These are phyloP conservation scores for Platerodrilus igneus DNA, from an alignment of 2,888 invertebrate species.

Conservation along the genomic window DNA sequence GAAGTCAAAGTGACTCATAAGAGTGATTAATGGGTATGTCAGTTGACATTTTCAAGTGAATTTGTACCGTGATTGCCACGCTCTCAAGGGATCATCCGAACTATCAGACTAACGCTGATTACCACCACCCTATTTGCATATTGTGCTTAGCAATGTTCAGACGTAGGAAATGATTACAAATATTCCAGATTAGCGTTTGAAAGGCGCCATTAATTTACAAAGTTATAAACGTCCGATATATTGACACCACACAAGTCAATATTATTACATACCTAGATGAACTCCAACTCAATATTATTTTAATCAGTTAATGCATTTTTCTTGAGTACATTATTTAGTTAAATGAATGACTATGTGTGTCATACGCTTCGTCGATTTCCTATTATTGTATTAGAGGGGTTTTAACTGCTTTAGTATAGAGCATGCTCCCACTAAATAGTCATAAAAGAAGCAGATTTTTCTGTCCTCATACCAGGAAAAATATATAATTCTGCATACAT, in stretches of 20 bases:
- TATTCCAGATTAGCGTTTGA: too few species aligned
- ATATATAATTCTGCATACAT: neutral
- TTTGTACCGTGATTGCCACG: constrained; percentile 39
- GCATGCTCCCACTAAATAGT: constrained; percentile 13
- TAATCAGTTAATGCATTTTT: constrained; percentile 41
- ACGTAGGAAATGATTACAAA: too few species aligned
- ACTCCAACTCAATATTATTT: constrained; percentile 33
- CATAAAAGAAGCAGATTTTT: constrained; percentile 8
- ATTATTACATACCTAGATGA: constrained; percentile 19
- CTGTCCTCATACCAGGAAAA: neutral
- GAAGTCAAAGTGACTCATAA: constrained; percentile 21
- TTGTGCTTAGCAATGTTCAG: too few species aligned
- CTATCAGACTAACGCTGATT: constrained; percentile 21
- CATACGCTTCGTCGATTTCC: constrained; percentile 32
- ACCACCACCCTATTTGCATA: constrained; percentile 27
- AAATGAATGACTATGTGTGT: constrained; percentile 34
- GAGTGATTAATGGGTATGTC: constrained; percentile 26
- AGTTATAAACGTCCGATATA: too few species aligned
- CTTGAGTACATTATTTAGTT: constrained; percentile 39
- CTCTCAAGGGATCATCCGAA: constrained; percentile 24
- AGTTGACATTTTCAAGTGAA: constrained; percentile 37
- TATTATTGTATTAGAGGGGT: constrained; percentile 28
- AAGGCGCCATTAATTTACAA: too few species aligned
- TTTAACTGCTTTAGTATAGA: constrained; percentile 6
- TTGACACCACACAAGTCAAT: too few species aligned